Conservation (phyloP, 1,140 invertebrate genomes). For the Anoplolepis gracilipes region DNA sequence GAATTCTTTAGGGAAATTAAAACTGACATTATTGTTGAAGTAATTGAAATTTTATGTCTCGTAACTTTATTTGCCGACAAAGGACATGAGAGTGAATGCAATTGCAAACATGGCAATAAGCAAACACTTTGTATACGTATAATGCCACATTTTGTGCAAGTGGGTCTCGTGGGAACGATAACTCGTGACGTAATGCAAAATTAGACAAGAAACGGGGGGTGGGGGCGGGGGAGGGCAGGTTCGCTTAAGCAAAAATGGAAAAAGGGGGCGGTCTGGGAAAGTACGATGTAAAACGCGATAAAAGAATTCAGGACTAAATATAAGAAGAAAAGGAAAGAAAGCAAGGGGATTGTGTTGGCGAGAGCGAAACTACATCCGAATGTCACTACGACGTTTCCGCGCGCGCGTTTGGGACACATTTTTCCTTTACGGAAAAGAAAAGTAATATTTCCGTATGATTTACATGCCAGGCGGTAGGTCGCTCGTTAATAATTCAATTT, state of each 20-base stretch:
- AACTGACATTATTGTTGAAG: too few relatives aligned
- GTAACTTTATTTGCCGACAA: background rate
- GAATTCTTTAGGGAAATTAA: background rate
- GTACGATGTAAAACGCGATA: constrained; percentile 10
- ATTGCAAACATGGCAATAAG: constrained; percentile 4
- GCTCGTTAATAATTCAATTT: constrained; percentile 80
- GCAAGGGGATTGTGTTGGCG: constrained; percentile 37
- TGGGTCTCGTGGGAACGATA: constrained; percentile 51
- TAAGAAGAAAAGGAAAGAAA: constrained; percentile 4
- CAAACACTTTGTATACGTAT: constrained; percentile 15
- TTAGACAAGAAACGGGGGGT: constrained; percentile 52
- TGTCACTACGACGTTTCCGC: constrained; percentile 49
- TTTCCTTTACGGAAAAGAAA: constrained; percentile 61
- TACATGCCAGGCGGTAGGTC: constrained; percentile 74
- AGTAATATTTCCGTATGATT: constrained; percentile 79
- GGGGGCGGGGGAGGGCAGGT: too few relatives aligned
- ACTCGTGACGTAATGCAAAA: constrained; percentile 56
- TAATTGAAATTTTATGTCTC: background rate
- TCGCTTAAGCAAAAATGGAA: constrained; percentile 22
- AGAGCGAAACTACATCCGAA: constrained; percentile 56
- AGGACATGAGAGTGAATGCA: too few relatives aligned
- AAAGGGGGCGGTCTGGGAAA: background rate
- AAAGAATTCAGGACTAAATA: constrained; percentile 18
- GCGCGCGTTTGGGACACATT: constrained; percentile 54
- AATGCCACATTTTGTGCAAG: constrained; percentile 34